phyloP scores from a whole-genome alignment of 2,797 vertebrate species.

The Dallia pectoralis region DNA sequence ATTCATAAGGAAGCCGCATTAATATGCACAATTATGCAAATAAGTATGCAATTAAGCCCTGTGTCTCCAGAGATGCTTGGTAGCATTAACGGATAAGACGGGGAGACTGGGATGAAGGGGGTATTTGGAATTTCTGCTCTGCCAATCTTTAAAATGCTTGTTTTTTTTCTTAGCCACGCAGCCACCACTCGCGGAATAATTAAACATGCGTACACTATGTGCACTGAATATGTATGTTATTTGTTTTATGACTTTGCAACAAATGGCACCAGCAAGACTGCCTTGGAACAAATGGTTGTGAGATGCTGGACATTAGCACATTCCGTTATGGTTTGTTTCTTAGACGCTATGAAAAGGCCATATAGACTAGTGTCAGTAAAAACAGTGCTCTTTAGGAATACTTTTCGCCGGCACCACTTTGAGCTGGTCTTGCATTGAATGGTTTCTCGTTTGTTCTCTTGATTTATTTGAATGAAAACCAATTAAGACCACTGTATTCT shows the following conservation, averaged over 20 bases:
- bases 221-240: constrained; percentile 11
- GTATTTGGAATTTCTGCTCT: constrained; percentile 82
- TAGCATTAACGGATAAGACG: constrained; percentile 82
- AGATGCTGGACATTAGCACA: background rate
- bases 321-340: constrained; percentile 32
- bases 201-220: constrained; percentile 38
- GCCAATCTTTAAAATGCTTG: constrained; percentile 73
- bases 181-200: constrained; percentile 50
- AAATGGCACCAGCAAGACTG: background rate
- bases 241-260: constrained; percentile 9
- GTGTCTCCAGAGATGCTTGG: constrained; percentile 82
- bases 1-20: constrained; percentile 89
- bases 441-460: constrained; percentile 21
- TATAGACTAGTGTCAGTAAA: background rate
- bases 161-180: constrained; percentile 62
- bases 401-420: background rate
- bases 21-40: constrained; percentile 99
- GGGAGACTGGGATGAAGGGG: constrained; percentile 77
- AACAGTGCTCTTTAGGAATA: background rate
- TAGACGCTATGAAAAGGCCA: background rate
- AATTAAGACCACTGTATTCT: constrained; percentile 34
- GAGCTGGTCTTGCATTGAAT: constrained; percentile 16
- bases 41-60: constrained; percentile 92
- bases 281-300: background rate
- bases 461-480: constrained; percentile 11